Evolutionary conservation across 2,113 vertebrate species (phyloP).

Genomic region (Ibidorhyncha struthersii): DNA sequence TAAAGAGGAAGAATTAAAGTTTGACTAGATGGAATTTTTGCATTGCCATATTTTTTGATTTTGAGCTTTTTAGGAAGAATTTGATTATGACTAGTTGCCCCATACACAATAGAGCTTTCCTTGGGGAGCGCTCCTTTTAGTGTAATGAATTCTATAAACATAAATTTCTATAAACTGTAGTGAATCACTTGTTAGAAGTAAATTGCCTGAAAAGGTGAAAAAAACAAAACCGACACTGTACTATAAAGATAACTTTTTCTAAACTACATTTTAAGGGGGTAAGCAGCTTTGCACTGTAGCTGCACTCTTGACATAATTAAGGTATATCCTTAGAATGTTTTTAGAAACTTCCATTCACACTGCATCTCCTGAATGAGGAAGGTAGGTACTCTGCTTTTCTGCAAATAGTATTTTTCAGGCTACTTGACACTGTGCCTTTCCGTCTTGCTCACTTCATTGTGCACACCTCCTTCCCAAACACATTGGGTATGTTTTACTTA

Average conservation of each 20-base stretch:
- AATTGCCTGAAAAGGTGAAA: background rate
- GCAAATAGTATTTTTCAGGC: background rate
- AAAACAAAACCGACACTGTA: background rate
- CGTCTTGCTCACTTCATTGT: background rate
- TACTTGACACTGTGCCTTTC: background rate
- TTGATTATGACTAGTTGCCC: background rate
- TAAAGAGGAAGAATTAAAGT: background rate
- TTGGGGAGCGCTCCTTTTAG: background rate
- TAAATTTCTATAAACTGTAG: background rate
- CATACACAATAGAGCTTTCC: background rate
- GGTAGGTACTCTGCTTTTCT: background rate
- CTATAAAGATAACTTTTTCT: background rate
- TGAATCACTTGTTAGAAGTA: background rate
- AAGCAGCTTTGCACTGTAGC: background rate
- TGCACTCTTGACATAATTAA: background rate
- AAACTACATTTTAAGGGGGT: background rate
- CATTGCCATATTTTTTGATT: background rate
- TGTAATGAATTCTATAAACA: background rate
- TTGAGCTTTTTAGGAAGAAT: background rate
- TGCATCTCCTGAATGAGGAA: background rate
- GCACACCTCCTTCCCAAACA: background rate
- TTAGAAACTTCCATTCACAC: background rate
- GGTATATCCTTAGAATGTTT: background rate
- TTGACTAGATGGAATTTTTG: background rate
- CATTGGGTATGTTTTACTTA: background rate